phyloP scores from a whole-genome alignment of 1,140 invertebrate species.

The Oppia nitens region DNA sequence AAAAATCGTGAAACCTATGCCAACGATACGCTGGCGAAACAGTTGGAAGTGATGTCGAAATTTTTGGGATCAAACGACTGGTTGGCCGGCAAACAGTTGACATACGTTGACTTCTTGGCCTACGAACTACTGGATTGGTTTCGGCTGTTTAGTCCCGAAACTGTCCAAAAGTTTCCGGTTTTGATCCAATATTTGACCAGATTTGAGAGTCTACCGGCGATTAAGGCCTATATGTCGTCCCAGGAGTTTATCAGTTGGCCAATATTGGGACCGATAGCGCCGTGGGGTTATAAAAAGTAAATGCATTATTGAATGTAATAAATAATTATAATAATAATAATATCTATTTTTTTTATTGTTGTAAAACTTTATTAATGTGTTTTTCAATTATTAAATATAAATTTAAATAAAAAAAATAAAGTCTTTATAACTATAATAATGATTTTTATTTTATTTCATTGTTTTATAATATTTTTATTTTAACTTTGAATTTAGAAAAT shows the following conservation, averaged over 20 bases:
- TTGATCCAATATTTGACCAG: neutral
- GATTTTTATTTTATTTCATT: no score
- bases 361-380: no score
- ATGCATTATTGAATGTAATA: no score
- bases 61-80: slow-evolving; percentile 32
- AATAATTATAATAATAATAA: no score
- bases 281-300: neutral
- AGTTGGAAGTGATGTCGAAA: slow-evolving; percentile 27
- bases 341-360: no score
- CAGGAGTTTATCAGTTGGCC: neutral
- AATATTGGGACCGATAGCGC: neutral
- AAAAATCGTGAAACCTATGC: no score
- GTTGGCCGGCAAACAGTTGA: slow-evolving; percentile 32
- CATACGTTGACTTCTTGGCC: slow-evolving; percentile 34
- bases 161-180: neutral
- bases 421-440: no score
- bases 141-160: slow-evolving; percentile 25
- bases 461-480: no score
- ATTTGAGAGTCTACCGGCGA: neutral
- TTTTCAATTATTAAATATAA: no score
- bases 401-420: no score
- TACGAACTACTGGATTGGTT: slow-evolving; percentile 35
- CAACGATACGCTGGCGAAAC: slow-evolving; percentile 22
- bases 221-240: neutral
- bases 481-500: no score